Conservation (phyloP, 2,888 invertebrate species). For the Acrobeloides nanus region DNA sequence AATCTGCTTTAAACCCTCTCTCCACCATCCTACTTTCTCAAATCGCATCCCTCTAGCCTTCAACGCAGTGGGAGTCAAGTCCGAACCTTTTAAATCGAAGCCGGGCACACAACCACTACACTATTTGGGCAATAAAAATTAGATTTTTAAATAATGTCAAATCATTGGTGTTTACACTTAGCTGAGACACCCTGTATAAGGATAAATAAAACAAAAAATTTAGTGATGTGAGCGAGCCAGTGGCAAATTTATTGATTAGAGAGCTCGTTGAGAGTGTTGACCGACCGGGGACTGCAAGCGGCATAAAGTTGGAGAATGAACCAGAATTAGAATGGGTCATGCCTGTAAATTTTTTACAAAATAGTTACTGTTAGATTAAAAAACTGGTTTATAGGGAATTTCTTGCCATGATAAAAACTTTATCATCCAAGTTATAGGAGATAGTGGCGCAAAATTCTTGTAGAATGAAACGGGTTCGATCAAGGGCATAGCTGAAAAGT, state of each 20-base stretch:
- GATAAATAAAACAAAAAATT: slow-evolving; percentile 7
- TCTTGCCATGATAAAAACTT: too few relatives aligned
- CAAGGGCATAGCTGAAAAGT: neutral
- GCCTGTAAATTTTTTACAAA: slow-evolving; percentile 31
- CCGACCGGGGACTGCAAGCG: slow-evolving; percentile 6
- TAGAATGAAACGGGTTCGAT: too few relatives aligned
- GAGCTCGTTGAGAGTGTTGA: slow-evolving; percentile 31
- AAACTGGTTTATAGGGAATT: neutral
- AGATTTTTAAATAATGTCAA: neutral
- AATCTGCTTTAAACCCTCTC: too few relatives aligned
- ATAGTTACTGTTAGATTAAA: neutral
- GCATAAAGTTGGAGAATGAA: slow-evolving; percentile 26
- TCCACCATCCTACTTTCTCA: too few relatives aligned
- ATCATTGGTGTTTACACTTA: too few relatives aligned
- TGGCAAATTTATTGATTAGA: slow-evolving; percentile 21
- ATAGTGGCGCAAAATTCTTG: too few relatives aligned
- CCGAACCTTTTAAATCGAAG: neutral
- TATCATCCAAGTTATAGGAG: too few relatives aligned
- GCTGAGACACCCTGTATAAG: too few relatives aligned
- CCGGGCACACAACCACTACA: neutral
- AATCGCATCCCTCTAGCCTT: too few relatives aligned
- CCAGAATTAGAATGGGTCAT: slow-evolving; percentile 49
- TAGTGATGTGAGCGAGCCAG: slow-evolving; percentile 26
- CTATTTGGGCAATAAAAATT: neutral
- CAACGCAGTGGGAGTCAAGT: neutral